Evolutionary conservation across 2,888 invertebrate genomes (phyloP).

Genomic region (Bibio marci): DNA sequence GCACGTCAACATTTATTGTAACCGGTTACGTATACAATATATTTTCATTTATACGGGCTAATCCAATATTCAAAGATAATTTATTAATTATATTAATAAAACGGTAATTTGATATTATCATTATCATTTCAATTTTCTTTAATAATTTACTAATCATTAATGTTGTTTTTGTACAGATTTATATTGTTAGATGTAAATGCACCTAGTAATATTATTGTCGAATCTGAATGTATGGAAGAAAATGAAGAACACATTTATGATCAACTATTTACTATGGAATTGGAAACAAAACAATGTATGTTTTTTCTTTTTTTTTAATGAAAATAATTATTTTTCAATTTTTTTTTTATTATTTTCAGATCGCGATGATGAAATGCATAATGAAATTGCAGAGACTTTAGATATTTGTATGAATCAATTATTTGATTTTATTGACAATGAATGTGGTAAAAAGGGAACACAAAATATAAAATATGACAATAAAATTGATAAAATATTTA

Average conservation of each 20-base stretch:
- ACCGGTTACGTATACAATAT: slow-evolving; percentile 64
- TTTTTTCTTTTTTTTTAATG: no score
- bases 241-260: slow-evolving; percentile 31
- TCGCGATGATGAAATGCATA: slow-evolving; percentile 23
- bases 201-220: slow-evolving; percentile 39
- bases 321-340: no score
- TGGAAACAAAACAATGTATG: slow-evolving; percentile 13
- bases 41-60: slow-evolving; percentile 55
- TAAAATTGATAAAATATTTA: slow-evolving; percentile 38
- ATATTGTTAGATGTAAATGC: slow-evolving; percentile 56
- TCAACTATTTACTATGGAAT: slow-evolving; percentile 24
- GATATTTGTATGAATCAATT: slow-evolving; percentile 64
- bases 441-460: slow-evolving; percentile 21
- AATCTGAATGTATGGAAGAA: slow-evolving; percentile 27
- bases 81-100: slow-evolving; percentile 59
- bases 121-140: no score
- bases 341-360: slow-evolving; percentile 4
- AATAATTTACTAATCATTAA: no score
- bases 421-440: slow-evolving; percentile 46
- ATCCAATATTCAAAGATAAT: slow-evolving; percentile 49
- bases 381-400: slow-evolving; percentile 44
- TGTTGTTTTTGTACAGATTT: slow-evolving; percentile 34
- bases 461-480: slow-evolving; percentile 26
- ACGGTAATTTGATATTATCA: no score
- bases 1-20: slow-evolving; percentile 45